Base-by-base conservation (phyloP, 1,140 invertebrate genomes). In the Aplysia californica region DNA sequence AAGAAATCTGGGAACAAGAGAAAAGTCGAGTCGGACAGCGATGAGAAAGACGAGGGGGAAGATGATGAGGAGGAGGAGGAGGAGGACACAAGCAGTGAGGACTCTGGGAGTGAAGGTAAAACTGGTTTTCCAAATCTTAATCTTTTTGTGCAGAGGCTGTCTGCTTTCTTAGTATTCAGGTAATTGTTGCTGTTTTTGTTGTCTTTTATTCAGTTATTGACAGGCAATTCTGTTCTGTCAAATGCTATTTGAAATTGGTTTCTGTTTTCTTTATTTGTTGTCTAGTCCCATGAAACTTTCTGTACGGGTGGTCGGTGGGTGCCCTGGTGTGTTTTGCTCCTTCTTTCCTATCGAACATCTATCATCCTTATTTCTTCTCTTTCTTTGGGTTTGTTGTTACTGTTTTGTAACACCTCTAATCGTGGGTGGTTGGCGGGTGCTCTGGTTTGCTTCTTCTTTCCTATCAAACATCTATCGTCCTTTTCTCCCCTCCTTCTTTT, bases 61-160 rank as follows among this genome's bases (percentile, higher is more conserved):
- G 44, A 72, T 2, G 75, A 61, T 6, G 67, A 77, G 15, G 75
- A 77, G 0, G 69, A 78, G n/a, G 78, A 82, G 33, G 82, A 82
- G 20, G 75, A 69, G 36, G 68, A 76, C 23, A 67, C 78, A 78
- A 76, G 80, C 39, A 36, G 73, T 72, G 66, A 80, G 15, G 31
- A 82, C 38, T 26, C 55, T 73, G 56, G 61, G 21, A 38, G 20
- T 3, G 29, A 18, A 39, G 58, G 38, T n/a, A 33, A 26, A 18
- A 35, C 69, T 18, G 69, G 69, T 71, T 23, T 18, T 23, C 31
- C 4, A 20, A 3, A 3, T 36, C 1, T 66, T n/a, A 36, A 36
- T 29, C 26, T 61, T 29, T 61, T 10, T 61, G n/a, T n/a, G n/a
- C n/a, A n/a, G 6, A 10, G 26, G 15, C 26, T 26, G 58, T 21